Percentiles rank a stretch among this genome's conserved stretches.
Conservation (phyloP, 2,888 invertebrate genomes). For the Euclidia mi region DNA sequence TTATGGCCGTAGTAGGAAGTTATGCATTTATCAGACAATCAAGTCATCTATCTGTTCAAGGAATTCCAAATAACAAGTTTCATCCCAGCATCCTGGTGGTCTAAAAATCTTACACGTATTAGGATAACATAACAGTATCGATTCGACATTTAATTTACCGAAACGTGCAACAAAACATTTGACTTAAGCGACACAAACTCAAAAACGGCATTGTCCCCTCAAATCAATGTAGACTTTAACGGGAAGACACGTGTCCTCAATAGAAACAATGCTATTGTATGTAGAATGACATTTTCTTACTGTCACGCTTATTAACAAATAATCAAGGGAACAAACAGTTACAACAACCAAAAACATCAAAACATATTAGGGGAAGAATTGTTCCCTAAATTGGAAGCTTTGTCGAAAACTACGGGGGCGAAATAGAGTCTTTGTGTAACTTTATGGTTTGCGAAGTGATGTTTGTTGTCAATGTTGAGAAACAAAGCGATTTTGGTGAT, state of each 20-base stretch:
- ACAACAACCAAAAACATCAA: conserved; percentile 84
- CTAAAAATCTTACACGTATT: too few relatives aligned
- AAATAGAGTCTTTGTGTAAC: conserved; percentile 66
- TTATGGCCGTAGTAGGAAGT: too few relatives aligned
- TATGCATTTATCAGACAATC: too few relatives aligned
- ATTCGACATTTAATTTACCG: too few relatives aligned
- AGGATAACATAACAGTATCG: too few relatives aligned
- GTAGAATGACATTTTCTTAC: conserved; percentile 62
- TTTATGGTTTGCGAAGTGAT: conserved; percentile 71
- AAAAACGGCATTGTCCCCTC: conserved; percentile 19
- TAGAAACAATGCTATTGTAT: conserved; percentile 68
- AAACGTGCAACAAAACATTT: too few relatives aligned
- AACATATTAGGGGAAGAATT: conserved; percentile 86
- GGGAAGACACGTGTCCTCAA: conserved; percentile 77
- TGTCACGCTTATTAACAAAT: conserved; percentile 79
- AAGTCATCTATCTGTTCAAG: too few relatives aligned
- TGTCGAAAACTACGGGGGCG: conserved; percentile 80
- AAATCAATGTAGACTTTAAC: conserved; percentile 65
- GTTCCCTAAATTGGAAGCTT: conserved; percentile 83
- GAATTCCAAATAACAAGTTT: too few relatives aligned
- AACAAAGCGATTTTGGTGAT: conserved; percentile 57
- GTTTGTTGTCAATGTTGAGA: conserved; percentile 52
- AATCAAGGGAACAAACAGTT: conserved; percentile 73
- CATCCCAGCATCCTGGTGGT: too few relatives aligned
- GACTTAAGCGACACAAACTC: conserved; percentile 1